Conservation (phyloP, 2,113 vertebrate species). For the Entomyzon cyanotis region DNA sequence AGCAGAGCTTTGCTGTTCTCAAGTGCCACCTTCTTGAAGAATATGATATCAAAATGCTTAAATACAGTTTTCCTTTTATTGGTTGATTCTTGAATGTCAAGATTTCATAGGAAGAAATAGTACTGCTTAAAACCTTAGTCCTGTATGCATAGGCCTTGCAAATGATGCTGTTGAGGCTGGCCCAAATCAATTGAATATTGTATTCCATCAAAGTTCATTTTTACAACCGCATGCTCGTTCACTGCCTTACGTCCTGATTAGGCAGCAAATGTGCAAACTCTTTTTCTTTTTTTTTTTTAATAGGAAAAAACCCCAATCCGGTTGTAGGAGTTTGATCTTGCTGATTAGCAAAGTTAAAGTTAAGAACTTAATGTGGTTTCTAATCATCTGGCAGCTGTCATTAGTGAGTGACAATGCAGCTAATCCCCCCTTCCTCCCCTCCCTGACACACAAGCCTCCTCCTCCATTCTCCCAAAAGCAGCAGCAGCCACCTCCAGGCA, state of each 20-base stretch:
- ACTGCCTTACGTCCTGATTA: neutral
- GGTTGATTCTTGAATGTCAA: neutral
- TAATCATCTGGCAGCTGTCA: slow-evolving; percentile 56
- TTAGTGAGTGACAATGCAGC: slow-evolving; percentile 46
- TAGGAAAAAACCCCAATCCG: rapidly evolving
- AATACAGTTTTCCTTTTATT: neutral
- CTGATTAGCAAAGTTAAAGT: slow-evolving; percentile 46
- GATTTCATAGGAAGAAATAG: neutral
- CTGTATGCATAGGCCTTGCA: neutral
- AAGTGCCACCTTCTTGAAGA: neutral
- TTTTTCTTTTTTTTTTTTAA: neutral
- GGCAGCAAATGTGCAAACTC: neutral
- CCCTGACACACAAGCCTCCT: neutral
- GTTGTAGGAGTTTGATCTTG: slow-evolving; percentile 28
- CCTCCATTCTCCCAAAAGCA: slow-evolving; percentile 12
- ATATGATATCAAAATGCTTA: neutral
- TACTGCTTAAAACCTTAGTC: neutral
- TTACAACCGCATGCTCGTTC: neutral
- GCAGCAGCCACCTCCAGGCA: neutral
- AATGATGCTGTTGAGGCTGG: neutral
- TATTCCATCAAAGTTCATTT: neutral
- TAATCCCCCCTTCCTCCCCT: slow-evolving; percentile 9
- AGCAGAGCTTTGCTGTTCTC: neutral
- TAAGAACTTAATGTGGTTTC: slow-evolving; percentile 44
- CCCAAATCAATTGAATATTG: neutral